Conservation (phyloP, 1,140 invertebrate species). For the Mya arenaria region DNA sequence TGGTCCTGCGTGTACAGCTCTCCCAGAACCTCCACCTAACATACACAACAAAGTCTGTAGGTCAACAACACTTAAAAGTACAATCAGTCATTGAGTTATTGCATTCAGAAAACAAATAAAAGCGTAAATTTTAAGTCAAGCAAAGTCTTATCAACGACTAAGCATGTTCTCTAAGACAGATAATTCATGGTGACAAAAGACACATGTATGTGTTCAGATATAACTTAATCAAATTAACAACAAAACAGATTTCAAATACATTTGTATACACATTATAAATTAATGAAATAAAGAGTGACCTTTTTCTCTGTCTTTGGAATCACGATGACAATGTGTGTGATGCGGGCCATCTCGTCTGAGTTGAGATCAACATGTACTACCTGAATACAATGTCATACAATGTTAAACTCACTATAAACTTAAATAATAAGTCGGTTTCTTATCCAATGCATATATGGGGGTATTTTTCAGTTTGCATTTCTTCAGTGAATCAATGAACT, state of each 20-base stretch:
- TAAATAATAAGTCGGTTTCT: neutral
- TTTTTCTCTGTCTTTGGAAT: constrained; percentile 79
- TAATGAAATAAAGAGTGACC: too few species aligned
- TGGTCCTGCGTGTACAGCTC: constrained; percentile 84
- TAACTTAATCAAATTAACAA: too few species aligned
- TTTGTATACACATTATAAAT: too few species aligned
- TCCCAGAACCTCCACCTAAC: constrained; percentile 85
- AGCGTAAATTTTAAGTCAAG: too few species aligned
- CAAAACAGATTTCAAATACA: too few species aligned
- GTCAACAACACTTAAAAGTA: neutral
- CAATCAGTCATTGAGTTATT: neutral
- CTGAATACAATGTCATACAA: constrained; percentile 81
- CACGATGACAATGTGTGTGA: constrained; percentile 88
- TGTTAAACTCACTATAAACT: neutral
- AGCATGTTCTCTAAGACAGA: too few species aligned
- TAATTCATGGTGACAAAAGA: too few species aligned
- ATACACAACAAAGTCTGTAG: constrained; percentile 49
- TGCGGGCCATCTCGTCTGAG: constrained; percentile 84
- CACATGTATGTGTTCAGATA: too few species aligned
- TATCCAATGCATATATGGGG: constrained; percentile 73
- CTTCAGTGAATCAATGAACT: too few species aligned
- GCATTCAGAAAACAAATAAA: neutral
- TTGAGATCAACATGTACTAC: constrained; percentile 83
- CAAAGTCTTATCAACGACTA: too few species aligned
- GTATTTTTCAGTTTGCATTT: constrained; percentile 85